Base-by-base conservation (phyloP, 2,113 vertebrate genomes). In the Siniperca knerii region DNA sequence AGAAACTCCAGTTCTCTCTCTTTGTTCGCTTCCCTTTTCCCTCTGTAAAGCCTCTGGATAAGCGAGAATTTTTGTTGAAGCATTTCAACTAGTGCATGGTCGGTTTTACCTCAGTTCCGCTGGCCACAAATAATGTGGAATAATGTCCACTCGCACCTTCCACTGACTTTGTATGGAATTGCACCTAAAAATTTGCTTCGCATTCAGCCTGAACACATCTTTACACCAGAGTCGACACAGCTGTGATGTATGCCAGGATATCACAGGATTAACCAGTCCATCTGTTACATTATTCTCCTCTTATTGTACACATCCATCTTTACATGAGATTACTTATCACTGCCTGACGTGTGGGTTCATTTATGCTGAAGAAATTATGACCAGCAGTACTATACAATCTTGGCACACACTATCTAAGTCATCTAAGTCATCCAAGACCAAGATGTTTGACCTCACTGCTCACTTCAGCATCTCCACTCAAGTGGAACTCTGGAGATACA, bases 401-500 rank as follows among this genome's bases (percentile, higher is more conserved):
- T 35, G 25, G 18, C 16, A 16, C 23, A 35, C 20, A 23, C 48
- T 23, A 23, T 44, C 75, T 2, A 25, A 25, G 25, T 29, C 29
- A 29, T 29, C 29, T 29, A 72, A 68, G 23, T 77, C 65, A 57
- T 35, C 21, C 4, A 58, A 37, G 40, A 35, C 16, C 35, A 20
- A 73, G 66, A 42, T 66, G 40, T 85, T 42, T 77, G n/a, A 87
- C 70, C 69, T 60, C n/a, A 15, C 42, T 23, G 65, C 23, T 72
- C n/a, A 16, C 18, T 29, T 73, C 18, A 71, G 42, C 29, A 23
- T 20, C n/a, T 61, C 29, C 4, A 10, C 54, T 67, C n/a, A 2
- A 50, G 29, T 12, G 25, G 33, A 40, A 8, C 44, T 71, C 18
- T 40, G 48, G 29, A 55, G 21, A 71, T 25, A 37, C 64, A 35